Evolutionary conservation across 2,888 invertebrate genomes (phyloP), one percentile per base, ranked within the genome.

Genomic region (Glyphotaelius pellucidus): DNA sequence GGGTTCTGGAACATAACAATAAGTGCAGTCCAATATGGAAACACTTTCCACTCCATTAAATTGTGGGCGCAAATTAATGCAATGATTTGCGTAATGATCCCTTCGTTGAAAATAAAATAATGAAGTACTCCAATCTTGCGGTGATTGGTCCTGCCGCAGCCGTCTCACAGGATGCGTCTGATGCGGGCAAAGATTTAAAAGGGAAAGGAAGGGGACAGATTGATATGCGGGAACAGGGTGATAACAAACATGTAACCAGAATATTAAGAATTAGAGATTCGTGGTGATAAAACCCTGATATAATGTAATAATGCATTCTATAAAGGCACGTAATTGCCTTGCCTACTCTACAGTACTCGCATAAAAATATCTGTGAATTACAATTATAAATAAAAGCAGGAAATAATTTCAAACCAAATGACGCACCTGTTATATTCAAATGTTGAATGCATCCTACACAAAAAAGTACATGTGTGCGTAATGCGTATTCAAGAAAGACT

Each of bases 191-290:
- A 88, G 88, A 88, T 67, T 88, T 67, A 38, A 30, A 42, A 80
- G 89, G 89, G 85, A 83, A 47, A 88, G 83, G 88, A 32, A 88
- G 89, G 80, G 89, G 30, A 80, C 38, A 79, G 89, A 89, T 90
- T 81, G 42, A 80, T 80, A 92, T 92, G 92, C 92, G 92, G 92
- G 92, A 92, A 92, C 92, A 89, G 79, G 92, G 85, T 38, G 90
- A 87, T 30, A 47, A 90, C 3, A 52, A 88, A 87, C 15, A 47
- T 52, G 42, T 85, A 42, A 42, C 42, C 35, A 15, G 19, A 38
- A 30, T 2, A 14, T 14, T 32, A 2, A n/a, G 30, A 31, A 80
- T 80, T n/a, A 80, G 31, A 31, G 5, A 80, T 11, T 80, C 14
- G 30, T 15, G 31, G 31, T 31, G n/a, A 15, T 30, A 11, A 80